Evolutionary conservation across 2,888 invertebrate species (phyloP).

Genomic region (Lasioglossum oenotherae): DNA sequence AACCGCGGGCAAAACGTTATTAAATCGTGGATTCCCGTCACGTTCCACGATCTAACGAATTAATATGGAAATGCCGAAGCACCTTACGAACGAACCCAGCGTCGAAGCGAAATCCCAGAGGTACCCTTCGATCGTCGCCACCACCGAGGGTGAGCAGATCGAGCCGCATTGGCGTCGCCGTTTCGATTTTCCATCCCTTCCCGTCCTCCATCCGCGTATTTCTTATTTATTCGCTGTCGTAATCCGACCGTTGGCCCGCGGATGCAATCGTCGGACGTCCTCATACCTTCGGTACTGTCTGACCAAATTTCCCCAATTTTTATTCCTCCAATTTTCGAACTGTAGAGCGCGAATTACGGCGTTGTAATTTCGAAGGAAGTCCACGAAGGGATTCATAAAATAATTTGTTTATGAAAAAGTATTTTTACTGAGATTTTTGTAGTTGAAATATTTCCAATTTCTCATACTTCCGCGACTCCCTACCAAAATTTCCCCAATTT

Average conservation of each 20-base stretch:
- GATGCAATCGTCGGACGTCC: not conserved
- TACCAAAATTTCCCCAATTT: too few relatives aligned
- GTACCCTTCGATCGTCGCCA: slow-evolving; percentile 55
- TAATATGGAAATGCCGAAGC: slow-evolving; percentile 80
- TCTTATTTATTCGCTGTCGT: not conserved
- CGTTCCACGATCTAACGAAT: slow-evolving; percentile 78
- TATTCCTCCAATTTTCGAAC: too few relatives aligned
- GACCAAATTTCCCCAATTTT: not conserved
- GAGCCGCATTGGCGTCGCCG: slow-evolving; percentile 67
- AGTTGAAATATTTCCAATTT: too few relatives aligned
- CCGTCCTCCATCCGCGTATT: not conserved
- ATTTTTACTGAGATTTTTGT: too few relatives aligned
- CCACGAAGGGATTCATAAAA: too few relatives aligned
- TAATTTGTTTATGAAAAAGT: too few relatives aligned
- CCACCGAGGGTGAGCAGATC: slow-evolving; percentile 48
- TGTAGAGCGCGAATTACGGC: too few relatives aligned
- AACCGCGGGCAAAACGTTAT: slow-evolving; percentile 73
- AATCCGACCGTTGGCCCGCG: not conserved
- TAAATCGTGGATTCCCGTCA: slow-evolving; percentile 77
- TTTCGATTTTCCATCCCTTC: slow-evolving; percentile 35
- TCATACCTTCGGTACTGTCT: not conserved
- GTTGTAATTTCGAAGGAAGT: too few relatives aligned
- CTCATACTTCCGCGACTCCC: too few relatives aligned
- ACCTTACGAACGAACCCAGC: slow-evolving; percentile 72
- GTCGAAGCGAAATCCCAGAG: slow-evolving; percentile 70